Evolutionary conservation across 2,797 vertebrate species (phyloP), one percentile per base, ranked within the genome.

Genomic region (Gila robusta): DNA sequence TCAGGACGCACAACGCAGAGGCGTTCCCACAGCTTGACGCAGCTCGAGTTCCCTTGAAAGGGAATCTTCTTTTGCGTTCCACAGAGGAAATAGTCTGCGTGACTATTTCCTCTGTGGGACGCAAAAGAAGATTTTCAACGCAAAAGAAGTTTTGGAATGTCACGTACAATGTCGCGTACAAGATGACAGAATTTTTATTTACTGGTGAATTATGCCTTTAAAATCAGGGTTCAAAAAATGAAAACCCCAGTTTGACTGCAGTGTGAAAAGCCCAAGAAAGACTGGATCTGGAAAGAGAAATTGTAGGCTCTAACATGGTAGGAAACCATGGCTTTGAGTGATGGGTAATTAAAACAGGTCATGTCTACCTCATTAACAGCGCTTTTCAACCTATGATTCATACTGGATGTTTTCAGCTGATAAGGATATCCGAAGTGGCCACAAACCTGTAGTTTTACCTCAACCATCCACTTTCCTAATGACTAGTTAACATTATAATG

Each of bases 331-430:
- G 82, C 73, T 67, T 77, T 84, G 62, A 84, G 10, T 84, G 82
- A 84, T 69, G 44, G 73, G 62, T 69, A 77, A 56, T 78, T 84
- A 84, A 78, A 84, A 41, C 47, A 41, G 73, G 47, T 66, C 23
- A 19, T 77, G 72, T 83, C 44, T 52, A 52, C 64, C 62, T 84
- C 44, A 84, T 84, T 77, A 84, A 32, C 64, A 54, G 35, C 1
- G 4, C 62, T 67, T 52, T 76, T 67, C 62, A 84, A 59, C n/a
- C 47, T 78, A 52, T 85, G 64, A 71, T 62, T 59, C 12, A 79
- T 19, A 49, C 66, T 35, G 35, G 37, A 19, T 37, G 37, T 41
- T 44, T 49, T 67, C 74, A 84, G 64, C 64, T 59, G 74, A 79
- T 72, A 44, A 72, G 67, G 3, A 28, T 28, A 37, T 78, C 44